These are phyloP conservation scores for Leptogaster cylindrica DNA, from an alignment of 2,888 invertebrate species.

Conservation along the genomic window DNA sequence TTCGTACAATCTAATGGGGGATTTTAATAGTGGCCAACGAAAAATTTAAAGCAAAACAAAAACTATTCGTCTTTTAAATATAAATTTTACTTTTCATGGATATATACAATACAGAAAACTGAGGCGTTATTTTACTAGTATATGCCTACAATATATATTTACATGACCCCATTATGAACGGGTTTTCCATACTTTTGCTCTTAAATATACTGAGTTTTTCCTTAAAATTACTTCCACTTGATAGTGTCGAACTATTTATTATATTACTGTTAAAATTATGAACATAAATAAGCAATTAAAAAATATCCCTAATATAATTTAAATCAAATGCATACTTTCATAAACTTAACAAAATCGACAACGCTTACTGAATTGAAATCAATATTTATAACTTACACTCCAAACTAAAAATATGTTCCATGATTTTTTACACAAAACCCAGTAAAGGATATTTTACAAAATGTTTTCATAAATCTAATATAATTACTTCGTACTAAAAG, in stretches of 20 bases:
- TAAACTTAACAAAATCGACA: conserved; percentile 30
- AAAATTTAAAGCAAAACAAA: too few relatives aligned
- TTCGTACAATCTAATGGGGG: too few relatives aligned
- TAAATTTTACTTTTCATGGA: conserved; percentile 45
- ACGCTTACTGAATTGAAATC: too few relatives aligned
- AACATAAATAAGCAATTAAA: conserved; percentile 37
- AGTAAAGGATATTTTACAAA: conserved; percentile 1
- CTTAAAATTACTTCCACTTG: conserved; percentile 19
- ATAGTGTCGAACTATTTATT: conserved; percentile 31
- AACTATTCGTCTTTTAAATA: conserved; percentile 41
- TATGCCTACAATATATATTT: conserved; percentile 30
- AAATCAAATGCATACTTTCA: conserved; percentile 31
- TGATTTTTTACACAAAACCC: too few relatives aligned
- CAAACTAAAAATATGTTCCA: conserved; percentile 7
- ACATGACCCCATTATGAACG: conserved; percentile 16
- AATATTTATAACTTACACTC: too few relatives aligned
- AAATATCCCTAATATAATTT: conserved; percentile 24
- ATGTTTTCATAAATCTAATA: not conserved
- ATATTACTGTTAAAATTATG: conserved; percentile 30
- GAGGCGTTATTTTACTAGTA: conserved; percentile 40
- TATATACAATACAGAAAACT: conserved; percentile 45
- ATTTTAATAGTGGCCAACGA: too few relatives aligned
- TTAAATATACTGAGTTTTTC: conserved; percentile 30
- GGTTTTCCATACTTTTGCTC: conserved; percentile 23
- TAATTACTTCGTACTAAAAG: conserved; percentile 5